Conservation (phyloP, 2,888 invertebrate genomes). For the Drosophila fulvimacula region DNA sequence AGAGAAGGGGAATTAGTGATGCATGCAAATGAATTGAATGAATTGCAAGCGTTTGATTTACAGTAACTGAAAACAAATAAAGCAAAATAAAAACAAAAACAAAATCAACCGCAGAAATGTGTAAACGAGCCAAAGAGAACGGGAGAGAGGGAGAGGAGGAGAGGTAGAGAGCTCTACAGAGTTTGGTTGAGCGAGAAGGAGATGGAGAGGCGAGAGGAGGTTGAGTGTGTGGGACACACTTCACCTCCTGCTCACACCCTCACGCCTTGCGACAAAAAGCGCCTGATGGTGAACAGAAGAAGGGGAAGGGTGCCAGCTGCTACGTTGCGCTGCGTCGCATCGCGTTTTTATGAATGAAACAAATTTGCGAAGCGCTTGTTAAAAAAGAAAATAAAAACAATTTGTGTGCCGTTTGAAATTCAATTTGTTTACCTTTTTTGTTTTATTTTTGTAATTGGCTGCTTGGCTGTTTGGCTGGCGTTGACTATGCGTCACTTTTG, state of each 20-base stretch:
- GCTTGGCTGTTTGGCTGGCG: conserved; percentile 10
- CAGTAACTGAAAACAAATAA: conserved; percentile 8
- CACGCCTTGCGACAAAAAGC: neutral
- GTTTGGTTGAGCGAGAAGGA: neutral
- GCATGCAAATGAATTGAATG: conserved; percentile 28
- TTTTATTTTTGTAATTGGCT: conserved; percentile 13
- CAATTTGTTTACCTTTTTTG: conserved; percentile 50
- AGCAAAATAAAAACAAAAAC: conserved; percentile 6
- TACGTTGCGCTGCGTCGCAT: conserved; percentile 26
- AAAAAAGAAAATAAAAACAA: conserved; percentile 7
- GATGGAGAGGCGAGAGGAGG: neutral
- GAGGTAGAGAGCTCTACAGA: neutral
- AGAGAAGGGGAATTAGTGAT: conserved; percentile 3
- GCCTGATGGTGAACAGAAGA: neutral
- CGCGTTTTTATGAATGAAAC: conserved; percentile 63
- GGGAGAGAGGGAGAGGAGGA: neutral
- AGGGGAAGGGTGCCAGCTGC: conserved; percentile 41
- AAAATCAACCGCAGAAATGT: conserved; percentile 22
- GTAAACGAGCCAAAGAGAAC: conserved; percentile 7
- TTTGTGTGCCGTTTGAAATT: conserved; percentile 18
- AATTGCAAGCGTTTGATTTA: conserved; percentile 33
- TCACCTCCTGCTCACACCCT: neutral
- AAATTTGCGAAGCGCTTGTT: neutral
- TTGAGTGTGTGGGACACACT: neutral
- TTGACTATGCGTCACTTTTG: conserved; percentile 51